Conservation (phyloP, 2,113 vertebrate genomes). For the Hyla sarda region DNA sequence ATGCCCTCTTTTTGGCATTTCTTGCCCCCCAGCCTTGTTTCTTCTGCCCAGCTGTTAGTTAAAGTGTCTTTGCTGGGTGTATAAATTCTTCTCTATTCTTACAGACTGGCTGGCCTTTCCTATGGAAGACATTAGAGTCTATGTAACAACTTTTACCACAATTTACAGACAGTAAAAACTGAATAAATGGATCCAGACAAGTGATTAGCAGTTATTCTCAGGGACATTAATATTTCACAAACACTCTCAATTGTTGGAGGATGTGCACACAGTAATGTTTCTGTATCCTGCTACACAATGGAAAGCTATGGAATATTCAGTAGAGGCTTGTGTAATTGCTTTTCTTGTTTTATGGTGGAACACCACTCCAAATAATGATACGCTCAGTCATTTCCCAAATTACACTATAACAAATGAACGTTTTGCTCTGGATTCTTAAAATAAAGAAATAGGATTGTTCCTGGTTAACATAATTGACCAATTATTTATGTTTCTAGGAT, state of each 20-base stretch:
- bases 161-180: conserved; percentile 5
- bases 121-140: background rate
- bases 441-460: background rate
- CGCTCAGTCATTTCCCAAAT: background rate
- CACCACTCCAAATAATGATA: conserved; percentile 28
- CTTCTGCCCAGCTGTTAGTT: background rate
- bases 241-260: conserved; percentile 33
- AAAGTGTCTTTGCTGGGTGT: background rate
- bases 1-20: too few species aligned
- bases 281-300: conserved; percentile 33
- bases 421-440: background rate
- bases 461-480: background rate
- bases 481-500: background rate
- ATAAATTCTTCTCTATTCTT: background rate
- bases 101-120: background rate
- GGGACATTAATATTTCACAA: conserved; percentile 55
- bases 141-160: conserved; percentile 44
- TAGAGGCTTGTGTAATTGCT: conserved; percentile 40
- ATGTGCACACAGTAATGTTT: conserved; percentile 35
- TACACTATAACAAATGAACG: background rate
- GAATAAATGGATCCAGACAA: conserved; percentile 43
- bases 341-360: conserved; percentile 29
- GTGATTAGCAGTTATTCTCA: conserved; percentile 53
- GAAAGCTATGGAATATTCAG: conserved; percentile 53
- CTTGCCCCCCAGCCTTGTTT: background rate